Evolutionary conservation across 2,113 vertebrate species (phyloP).

Genomic region (Heterotis niloticus): DNA sequence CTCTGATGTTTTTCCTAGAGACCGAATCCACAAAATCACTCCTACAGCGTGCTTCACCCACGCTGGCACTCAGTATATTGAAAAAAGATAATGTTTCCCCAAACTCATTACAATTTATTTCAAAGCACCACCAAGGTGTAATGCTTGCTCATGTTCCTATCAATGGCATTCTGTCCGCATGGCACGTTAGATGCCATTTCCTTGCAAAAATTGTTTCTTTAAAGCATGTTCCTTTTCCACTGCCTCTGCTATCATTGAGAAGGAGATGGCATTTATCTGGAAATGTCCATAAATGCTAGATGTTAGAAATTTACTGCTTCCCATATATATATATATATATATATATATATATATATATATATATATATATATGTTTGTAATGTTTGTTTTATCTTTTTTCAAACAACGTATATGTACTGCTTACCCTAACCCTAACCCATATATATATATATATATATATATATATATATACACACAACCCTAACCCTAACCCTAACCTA

Average conservation of each 20-base stretch:
- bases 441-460: no score
- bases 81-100: slow-evolving; percentile 38
- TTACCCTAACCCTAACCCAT: no score
- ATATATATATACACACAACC: no score
- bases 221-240: slow-evolving; percentile 31
- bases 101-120: slow-evolving; percentile 22
- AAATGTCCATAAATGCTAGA: slow-evolving; percentile 45
- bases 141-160: slow-evolving; percentile 30
- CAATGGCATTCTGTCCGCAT: slow-evolving; percentile 20
- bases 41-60: neutral
- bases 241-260: slow-evolving; percentile 34
- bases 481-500: no score
- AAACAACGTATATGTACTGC: no score
- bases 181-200: slow-evolving; percentile 26
- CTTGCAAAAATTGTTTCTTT: slow-evolving; percentile 47
- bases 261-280: slow-evolving; percentile 30
- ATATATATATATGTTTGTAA: no score
- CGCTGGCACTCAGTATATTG: neutral
- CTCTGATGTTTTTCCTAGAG: neutral
- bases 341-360: no score
- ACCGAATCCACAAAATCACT: slow-evolving; percentile 14
- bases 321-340: no score
- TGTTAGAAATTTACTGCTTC: slow-evolving; percentile 16
- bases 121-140: slow-evolving; percentile 27
- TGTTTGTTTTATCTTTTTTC: no score